A percentile compares a stretch with the other conserved stretches of the same genome.
Evolutionary conservation across 2,797 vertebrate species (phyloP).

Genomic region (Sebastes jordani): DNA sequence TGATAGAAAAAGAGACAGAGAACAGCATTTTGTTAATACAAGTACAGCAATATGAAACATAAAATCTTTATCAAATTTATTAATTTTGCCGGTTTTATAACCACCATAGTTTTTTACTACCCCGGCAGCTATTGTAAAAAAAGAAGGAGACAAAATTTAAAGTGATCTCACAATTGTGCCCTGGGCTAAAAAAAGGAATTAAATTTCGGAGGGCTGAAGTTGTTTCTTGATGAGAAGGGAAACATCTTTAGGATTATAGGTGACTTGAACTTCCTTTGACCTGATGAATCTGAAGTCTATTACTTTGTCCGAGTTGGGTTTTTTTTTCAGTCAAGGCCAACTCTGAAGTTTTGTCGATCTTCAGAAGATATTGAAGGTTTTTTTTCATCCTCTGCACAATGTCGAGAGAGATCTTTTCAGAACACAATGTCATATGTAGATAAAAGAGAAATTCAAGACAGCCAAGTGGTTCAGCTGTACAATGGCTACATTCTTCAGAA

Average conservation of each 20-base stretch:
- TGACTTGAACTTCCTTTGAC: constrained; percentile 25
- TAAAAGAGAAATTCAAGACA: background rate
- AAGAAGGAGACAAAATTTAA: background rate
- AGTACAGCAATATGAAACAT: background rate
- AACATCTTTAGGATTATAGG: constrained; percentile 1
- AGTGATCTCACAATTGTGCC: background rate
- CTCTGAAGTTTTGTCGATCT: background rate
- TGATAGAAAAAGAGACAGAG: background rate
- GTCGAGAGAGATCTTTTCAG: background rate
- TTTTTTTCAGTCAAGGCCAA: background rate
- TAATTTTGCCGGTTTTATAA: constrained; percentile 1
- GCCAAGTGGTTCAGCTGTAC: background rate
- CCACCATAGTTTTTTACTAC: background rate
- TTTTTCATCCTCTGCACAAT: background rate
- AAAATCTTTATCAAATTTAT: constrained; percentile 10
- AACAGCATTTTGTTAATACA: background rate
- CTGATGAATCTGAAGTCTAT: constrained; percentile 7
- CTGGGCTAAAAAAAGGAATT: background rate
- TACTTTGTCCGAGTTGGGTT: background rate
- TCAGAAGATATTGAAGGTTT: background rate
- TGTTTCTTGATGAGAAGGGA: constrained; percentile 24
- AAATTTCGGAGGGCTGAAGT: background rate
- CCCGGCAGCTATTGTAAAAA: background rate
- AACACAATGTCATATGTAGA: background rate
- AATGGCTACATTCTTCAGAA: background rate